A percentile compares a stretch with the other conserved stretches of the same genome.
Evolutionary conservation across 64 coral and sea anemone species (phyloP).

Genomic region (Exaiptasia diaphana): DNA sequence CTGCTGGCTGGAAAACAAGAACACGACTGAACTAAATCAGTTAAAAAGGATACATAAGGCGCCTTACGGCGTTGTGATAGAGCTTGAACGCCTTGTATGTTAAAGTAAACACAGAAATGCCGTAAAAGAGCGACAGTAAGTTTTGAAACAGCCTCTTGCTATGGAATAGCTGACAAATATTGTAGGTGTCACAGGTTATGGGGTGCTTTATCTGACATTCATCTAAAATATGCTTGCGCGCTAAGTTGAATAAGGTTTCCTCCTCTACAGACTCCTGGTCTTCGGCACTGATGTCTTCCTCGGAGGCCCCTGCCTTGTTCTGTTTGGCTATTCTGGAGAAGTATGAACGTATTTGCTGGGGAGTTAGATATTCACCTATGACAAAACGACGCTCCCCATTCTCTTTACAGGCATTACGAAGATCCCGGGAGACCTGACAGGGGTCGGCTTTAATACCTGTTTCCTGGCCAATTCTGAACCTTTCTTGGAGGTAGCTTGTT

Average conservation of each 20-base stretch:
- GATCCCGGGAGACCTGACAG: slow-evolving; percentile 30
- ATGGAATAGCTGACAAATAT: slow-evolving; percentile 3
- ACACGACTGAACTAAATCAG: not conserved
- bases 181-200: not conserved
- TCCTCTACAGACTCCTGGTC: not conserved
- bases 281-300: not conserved
- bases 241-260: not conserved
- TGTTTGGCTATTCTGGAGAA: slow-evolving; percentile 43
- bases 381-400: slow-evolving; percentile 24
- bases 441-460: slow-evolving; percentile 36
- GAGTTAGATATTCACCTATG: slow-evolving; percentile 32
- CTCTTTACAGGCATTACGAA: slow-evolving; percentile 17
- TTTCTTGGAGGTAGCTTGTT: slow-evolving; percentile 29
- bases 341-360: slow-evolving; percentile 27
- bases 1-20: no score
- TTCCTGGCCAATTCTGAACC: slow-evolving; percentile 46
- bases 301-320: not conserved
- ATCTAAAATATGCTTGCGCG: not conserved
- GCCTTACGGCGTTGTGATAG: not conserved
- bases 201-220: slow-evolving; percentile 16
- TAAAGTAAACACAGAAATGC: not conserved
- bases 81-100: not conserved
- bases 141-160: not conserved
- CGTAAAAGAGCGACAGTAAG: not conserved
- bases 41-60: not conserved